Evolutionary conservation across 1,140 invertebrate genomes (phyloP), one percentile per base, ranked within the genome.

Genomic region (Rhopalosiphum padi): DNA sequence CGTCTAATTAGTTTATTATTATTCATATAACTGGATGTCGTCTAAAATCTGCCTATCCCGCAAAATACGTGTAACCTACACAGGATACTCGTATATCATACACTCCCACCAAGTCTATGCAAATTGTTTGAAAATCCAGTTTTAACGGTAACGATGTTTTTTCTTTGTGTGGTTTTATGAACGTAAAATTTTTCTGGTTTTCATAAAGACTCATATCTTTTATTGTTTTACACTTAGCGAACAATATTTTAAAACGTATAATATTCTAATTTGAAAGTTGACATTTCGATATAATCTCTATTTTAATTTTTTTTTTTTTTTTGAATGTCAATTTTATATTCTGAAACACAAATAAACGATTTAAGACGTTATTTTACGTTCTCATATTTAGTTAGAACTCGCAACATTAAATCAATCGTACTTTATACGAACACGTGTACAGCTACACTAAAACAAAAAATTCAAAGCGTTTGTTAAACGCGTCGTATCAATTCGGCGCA

Each of bases 81-180:
- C n/a, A 9, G 21, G 18, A 35, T 37, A 18, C 18, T 51, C 48
- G 48, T 51, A 37, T 35, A 37, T 15, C 22, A 35, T 51, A 23
- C 23, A 21, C 23, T 53, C 21, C 30, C 37, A 35, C n/a, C 1
- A 9, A 89, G 35, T 91, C 68, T 55, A 85, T 92, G 68, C 91
- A 92, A 92, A 85, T 85, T 53, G 8, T 92, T 53, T 25, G 4
- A 30, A 83, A 83, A 92, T 92, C 91, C 91, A 92, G 91, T 92
- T 92, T 92, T 85, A 92, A 92, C 91, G 91, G 91, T 92, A 92
- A 48, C 7, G n/a, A 83, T 30, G 25, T 77, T 46, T 60, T 68
- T 77, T 37, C 18, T 30, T 91, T 9, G 3, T 23, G 60, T 37
- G 90, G 86, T 87, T 48, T 51, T 48, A 48, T 88, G 35, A 88